phyloP scores from a whole-genome alignment of 2,797 vertebrate species.

The Melanotaenia parkinsoni region DNA sequence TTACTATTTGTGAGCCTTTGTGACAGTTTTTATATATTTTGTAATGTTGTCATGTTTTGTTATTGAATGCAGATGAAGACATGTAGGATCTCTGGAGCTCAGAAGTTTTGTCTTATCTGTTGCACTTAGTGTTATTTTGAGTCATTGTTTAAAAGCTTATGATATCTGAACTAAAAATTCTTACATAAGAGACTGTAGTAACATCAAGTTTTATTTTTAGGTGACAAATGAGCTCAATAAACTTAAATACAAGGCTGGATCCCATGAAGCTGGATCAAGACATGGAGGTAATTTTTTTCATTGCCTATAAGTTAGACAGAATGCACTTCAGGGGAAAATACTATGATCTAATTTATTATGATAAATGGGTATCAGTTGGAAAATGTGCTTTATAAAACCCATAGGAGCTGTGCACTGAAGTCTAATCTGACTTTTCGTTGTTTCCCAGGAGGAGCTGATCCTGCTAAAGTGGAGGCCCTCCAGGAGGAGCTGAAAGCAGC shows the following conservation, averaged over 20 bases:
- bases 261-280: constrained; percentile 88
- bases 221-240: constrained; percentile 94
- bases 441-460: constrained; percentile 78
- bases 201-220: constrained; percentile 52
- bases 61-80: neutral
- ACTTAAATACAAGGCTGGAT: constrained; percentile 94
- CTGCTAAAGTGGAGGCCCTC: constrained; percentile 89
- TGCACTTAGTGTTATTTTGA: neutral
- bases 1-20: neutral
- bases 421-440: constrained; percentile 55
- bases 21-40: neutral
- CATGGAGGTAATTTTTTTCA: constrained; percentile 83
- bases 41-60: neutral
- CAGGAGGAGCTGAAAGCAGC: constrained; percentile 97
- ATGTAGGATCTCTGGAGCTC: neutral
- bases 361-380: constrained; percentile 15
- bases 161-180: neutral
- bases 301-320: constrained; percentile 1
- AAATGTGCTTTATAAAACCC: constrained; percentile 23
- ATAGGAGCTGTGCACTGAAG: constrained; percentile 24
- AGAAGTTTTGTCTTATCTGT: neutral
- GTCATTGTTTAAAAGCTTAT: constrained; percentile 4
- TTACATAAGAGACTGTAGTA: constrained; percentile 8
- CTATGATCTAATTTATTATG: neutral
- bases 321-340: neutral